Evolutionary conservation across 1,140 invertebrate species (phyloP).

Genomic region (Chymomyza costata): DNA sequence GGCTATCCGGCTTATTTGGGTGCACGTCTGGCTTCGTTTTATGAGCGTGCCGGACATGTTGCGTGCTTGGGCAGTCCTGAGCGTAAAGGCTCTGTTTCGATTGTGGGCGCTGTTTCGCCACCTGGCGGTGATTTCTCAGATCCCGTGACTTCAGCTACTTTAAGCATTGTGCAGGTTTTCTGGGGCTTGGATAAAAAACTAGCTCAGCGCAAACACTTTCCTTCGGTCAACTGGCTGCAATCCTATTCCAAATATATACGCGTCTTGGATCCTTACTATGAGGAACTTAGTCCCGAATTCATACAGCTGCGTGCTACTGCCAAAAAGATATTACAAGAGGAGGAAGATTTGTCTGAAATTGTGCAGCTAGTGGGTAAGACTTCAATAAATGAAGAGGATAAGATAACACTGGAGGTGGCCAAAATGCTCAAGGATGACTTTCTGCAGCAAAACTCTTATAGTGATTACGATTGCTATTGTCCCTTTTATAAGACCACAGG

Average conservation of each 20-base stretch:
- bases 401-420: constrained; percentile 64
- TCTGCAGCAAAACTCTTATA: constrained; percentile 67
- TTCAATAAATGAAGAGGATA: constrained; percentile 77
- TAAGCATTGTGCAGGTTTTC: constrained; percentile 99
- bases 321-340: constrained; percentile 87
- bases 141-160: constrained; percentile 98
- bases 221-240: constrained; percentile 85
- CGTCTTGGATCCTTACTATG: constrained; percentile 87
- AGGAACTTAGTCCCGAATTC: constrained; percentile 84
- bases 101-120: constrained; percentile 99
- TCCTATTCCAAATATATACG: constrained; percentile 89
- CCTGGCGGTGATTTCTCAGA: constrained; percentile 99
- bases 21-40: constrained; percentile 98
- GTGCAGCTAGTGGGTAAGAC: constrained; percentile 92
- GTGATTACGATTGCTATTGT: constrained; percentile 52
- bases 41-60: constrained; percentile 98
- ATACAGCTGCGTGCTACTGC: constrained; percentile 79
- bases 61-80: constrained; percentile 99
- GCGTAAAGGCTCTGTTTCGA: constrained; percentile 97
- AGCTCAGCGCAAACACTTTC: constrained; percentile 98
- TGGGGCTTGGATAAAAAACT: constrained; percentile 99
- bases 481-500: constrained; percentile 68
- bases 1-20: constrained; percentile 99
- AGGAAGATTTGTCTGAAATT: constrained; percentile 92
- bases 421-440: constrained; percentile 68